Percentiles rank a stretch among this genome's conserved stretches.
These are phyloP conservation scores for Drosophila equinoxialis DNA, from an alignment of 1,140 invertebrate genomes.

Conservation along the genomic window DNA sequence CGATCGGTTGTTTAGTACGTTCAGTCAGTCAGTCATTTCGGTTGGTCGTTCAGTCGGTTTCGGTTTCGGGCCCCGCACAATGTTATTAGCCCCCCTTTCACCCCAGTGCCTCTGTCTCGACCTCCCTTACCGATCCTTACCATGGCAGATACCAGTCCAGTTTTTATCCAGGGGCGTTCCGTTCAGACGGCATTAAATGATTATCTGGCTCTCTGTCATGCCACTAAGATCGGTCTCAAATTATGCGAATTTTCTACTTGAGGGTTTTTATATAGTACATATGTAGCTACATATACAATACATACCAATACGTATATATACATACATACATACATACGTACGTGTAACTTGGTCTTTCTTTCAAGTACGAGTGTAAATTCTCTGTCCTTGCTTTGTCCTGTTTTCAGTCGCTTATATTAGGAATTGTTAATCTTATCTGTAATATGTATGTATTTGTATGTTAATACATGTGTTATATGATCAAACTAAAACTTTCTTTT, in stretches of 20 bases:
- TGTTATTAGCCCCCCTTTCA: constrained; percentile 40
- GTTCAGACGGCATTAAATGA: constrained; percentile 56
- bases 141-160: constrained; percentile 24
- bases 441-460: too few species aligned
- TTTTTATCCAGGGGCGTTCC: constrained; percentile 49
- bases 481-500: too few species aligned
- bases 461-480: too few species aligned
- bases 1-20: background rate
- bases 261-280: constrained; percentile 40
- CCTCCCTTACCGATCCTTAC: too few species aligned
- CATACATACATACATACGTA: too few species aligned
- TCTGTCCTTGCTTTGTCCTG: too few species aligned
- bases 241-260: constrained; percentile 55
- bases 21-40: background rate
- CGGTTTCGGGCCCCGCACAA: constrained; percentile 26
- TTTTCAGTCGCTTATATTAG: too few species aligned
- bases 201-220: constrained; percentile 59
- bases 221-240: constrained; percentile 55
- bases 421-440: too few species aligned
- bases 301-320: too few species aligned
- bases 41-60: background rate
- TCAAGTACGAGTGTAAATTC: too few species aligned
- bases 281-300: constrained; percentile 24
- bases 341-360: too few species aligned
- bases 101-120: too few species aligned